These are phyloP conservation scores for Micromys minutus DNA, from an alignment of 2,113 vertebrate genomes.

Conservation along the genomic window DNA sequence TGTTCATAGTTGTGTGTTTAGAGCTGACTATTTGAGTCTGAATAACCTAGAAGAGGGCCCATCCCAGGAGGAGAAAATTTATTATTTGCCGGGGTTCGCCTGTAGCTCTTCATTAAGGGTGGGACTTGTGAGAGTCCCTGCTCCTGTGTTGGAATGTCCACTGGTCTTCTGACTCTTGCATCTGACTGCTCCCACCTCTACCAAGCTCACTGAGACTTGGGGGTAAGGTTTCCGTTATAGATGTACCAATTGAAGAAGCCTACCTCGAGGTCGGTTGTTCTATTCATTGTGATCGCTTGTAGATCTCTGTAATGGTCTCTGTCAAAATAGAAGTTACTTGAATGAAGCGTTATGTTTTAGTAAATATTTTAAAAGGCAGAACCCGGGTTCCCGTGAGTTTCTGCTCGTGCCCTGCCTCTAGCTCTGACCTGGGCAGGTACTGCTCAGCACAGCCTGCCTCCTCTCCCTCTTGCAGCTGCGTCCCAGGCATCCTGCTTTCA, in stretches of 20 bases:
- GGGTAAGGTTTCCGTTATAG: neutral
- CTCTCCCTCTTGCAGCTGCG: no score
- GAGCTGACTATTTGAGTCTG: neutral
- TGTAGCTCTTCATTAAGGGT: neutral
- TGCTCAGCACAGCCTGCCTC: no score
- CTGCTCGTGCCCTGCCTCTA: no score
- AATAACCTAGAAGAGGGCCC: neutral
- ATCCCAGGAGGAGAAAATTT: neutral
- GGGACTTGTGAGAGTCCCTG: neutral
- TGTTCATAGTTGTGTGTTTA: neutral
- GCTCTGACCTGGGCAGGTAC: no score
- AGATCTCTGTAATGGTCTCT: neutral
- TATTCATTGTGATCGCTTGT: neutral
- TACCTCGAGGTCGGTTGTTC: neutral
- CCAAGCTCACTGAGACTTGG: neutral
- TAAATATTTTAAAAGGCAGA: no score
- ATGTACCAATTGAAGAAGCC: neutral
- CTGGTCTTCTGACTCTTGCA: neutral
- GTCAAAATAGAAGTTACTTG: neutral
- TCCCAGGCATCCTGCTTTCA: no score
- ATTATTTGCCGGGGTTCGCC: neutral
- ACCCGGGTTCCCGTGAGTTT: no score
- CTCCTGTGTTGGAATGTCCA: neutral
- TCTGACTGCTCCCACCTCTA: neutral
- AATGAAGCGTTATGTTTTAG: no score